A percentile compares a stretch with the other conserved stretches of the same genome.
Evolutionary conservation across 2,797 vertebrate genomes (phyloP).

Genomic region (Rachycentron canadum): DNA sequence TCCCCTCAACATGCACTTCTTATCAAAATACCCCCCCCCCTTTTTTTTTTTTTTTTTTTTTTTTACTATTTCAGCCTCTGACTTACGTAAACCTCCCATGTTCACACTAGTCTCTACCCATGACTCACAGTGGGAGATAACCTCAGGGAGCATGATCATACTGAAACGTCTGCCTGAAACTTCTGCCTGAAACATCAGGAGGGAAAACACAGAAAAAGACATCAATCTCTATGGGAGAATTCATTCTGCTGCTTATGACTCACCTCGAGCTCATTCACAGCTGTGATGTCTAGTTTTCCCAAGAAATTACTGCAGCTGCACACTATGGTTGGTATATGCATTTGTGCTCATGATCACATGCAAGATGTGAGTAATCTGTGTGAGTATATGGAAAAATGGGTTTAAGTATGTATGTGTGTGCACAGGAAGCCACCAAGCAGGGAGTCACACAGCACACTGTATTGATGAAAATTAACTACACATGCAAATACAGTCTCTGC

Average conservation of each 20-base stretch:
- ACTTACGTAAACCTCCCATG: slow-evolving; percentile 49
- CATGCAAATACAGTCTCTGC: slow-evolving; percentile 12
- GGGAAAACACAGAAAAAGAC: slow-evolving; percentile 52
- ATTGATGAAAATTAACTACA: slow-evolving; percentile 19
- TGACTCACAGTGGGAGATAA: slow-evolving; percentile 71
- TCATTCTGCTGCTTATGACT: slow-evolving; percentile 64
- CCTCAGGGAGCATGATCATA: slow-evolving; percentile 44
- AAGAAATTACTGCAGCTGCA: slow-evolving; percentile 41
- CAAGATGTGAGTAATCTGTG: slow-evolving; percentile 25
- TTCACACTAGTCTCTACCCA: slow-evolving; percentile 42
- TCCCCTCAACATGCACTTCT: slow-evolving; percentile 40
- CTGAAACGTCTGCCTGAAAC: slow-evolving; percentile 64
- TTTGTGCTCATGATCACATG: slow-evolving; percentile 30
- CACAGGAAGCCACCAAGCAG: slow-evolving; percentile 18
- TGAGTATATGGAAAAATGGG: slow-evolving; percentile 55
- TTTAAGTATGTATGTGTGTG: slow-evolving; percentile 34
- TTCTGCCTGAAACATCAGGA: slow-evolving; percentile 54
- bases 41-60: no score
- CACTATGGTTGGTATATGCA: slow-evolving; percentile 14
- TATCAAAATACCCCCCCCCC: slow-evolving; percentile 28
- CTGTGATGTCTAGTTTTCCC: slow-evolving; percentile 21
- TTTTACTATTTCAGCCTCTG: slow-evolving; percentile 28
- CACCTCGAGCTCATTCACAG: slow-evolving; percentile 54
- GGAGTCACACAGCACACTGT: slow-evolving; percentile 26
- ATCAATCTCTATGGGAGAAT: slow-evolving; percentile 53